Base-by-base conservation (phyloP, 2,888 invertebrate species). In the Ypsolopha sequella region DNA sequence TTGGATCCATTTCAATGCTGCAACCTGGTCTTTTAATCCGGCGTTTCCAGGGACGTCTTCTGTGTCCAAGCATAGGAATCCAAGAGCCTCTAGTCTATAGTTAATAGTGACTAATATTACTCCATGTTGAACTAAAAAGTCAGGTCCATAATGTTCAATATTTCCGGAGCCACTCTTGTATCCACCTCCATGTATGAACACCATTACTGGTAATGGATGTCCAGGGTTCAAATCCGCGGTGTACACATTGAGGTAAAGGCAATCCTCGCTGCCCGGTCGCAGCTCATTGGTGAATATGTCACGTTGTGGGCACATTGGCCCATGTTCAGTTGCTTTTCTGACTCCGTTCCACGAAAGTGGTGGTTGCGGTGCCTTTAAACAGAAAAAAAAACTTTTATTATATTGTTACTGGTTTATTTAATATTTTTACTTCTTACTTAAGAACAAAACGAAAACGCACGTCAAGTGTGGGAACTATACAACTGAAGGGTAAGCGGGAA, bases 31-130 rank as follows among this genome's bases (percentile, higher is more conserved):
- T 41, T 84, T 85, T 6, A 85, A 59, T 0, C 81, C 85, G 56
- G 80, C 80, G 63, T 89, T 89, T 13, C 89, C 89, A 0, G 87
- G 86, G 3, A 82, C 82, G 55, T 76, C 80, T 10, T 57, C 55
- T 24, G 24, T 24, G 4, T 24, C 24, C 24, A 24, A 24, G 24
- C 24, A 24, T 3, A 24, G 24, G 24, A 24, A 24, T 24, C 24
- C 24, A 24, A 24, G 24, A 24, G 24, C 24, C 24, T 24, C 24
- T 3, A 24, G 24, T 24, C 24, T 24, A 24, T 24, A 24, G 24
- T 24, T 24, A 24, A 24, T 24, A 24, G 24, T 24, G 0, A 89
- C 88, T 13, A 89, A 59, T 0, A 89, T 67, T 0, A 89, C 73
- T 54, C 81, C 76, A 60, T 89, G 81, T 7, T 76, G 68, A 8